phyloP scores from a whole-genome alignment of 2,888 invertebrate species.

The Dolichopus griseipennis region DNA sequence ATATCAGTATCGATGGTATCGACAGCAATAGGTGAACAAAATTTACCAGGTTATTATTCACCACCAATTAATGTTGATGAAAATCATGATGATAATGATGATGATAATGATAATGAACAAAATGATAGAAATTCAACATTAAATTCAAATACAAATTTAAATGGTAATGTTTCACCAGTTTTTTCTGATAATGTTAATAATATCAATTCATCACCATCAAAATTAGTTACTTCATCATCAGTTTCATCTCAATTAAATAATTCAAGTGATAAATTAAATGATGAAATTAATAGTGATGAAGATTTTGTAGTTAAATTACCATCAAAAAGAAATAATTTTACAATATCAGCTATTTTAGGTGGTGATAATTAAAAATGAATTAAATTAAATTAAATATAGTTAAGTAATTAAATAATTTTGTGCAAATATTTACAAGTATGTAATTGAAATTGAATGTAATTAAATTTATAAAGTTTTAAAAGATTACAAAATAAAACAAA shows the following conservation, averaged over 20 bases:
- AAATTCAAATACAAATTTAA: background rate
- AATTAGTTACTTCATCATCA: slow-evolving; percentile 1
- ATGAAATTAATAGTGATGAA: slow-evolving; percentile 16
- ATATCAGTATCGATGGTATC: slow-evolving; percentile 10
- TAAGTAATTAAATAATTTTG: background rate
- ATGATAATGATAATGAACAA: background rate
- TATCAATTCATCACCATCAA: background rate
- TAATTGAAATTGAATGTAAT: no score
- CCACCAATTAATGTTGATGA: slow-evolving; percentile 7
- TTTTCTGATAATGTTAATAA: slow-evolving; percentile 13
- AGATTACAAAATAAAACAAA: no score
- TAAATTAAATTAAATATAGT: background rate
- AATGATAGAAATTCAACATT: background rate
- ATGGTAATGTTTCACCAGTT: slow-evolving; percentile 13
- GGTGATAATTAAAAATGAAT: slow-evolving; percentile 18
- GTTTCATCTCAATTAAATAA: background rate
- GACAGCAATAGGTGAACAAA: background rate
- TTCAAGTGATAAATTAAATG: background rate
- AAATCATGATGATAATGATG: background rate
- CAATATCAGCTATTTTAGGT: slow-evolving; percentile 42
- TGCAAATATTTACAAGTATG: background rate
- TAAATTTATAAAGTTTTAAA: no score
- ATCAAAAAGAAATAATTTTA: slow-evolving; percentile 36
- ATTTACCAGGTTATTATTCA: slow-evolving; percentile 14
- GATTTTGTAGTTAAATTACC: slow-evolving; percentile 22